Percentiles rank a stretch among this genome's conserved stretches.
These are phyloP conservation scores for Rhabdophis nuchalis DNA, from an alignment of 2,797 vertebrate species.

Conservation along the genomic window DNA sequence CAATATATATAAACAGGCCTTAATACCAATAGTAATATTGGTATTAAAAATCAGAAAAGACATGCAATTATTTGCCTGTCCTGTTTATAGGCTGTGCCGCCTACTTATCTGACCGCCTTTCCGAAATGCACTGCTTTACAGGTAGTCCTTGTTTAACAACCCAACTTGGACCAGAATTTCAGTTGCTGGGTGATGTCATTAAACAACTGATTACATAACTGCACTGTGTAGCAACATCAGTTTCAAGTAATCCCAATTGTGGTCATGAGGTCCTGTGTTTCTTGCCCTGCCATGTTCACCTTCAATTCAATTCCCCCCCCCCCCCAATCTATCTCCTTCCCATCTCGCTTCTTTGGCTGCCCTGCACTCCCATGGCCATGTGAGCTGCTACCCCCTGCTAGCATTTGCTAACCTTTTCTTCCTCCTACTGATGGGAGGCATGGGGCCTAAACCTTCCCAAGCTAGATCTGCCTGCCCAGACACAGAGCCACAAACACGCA, in stretches of 20 bases:
- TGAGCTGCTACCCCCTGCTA: neutral
- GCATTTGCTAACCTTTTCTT: neutral
- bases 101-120: neutral
- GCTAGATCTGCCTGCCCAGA: too few species aligned
- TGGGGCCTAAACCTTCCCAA: too few species aligned
- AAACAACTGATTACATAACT: neutral
- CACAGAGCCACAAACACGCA: too few species aligned
- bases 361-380: neutral
- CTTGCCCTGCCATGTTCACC: neutral
- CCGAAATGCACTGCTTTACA: neutral
- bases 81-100: neutral
- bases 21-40: too few species aligned
- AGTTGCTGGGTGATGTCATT: neutral
- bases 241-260: neutral
- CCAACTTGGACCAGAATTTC: neutral
- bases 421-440: neutral
- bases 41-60: neutral
- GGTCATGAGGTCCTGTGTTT: neutral
- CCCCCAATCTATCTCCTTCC: neutral
- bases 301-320: neutral
- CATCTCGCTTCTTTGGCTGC: neutral
- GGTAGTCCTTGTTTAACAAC: neutral
- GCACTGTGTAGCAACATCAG: neutral
- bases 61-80: neutral
- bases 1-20: neutral